Evolutionary conservation across 2,888 invertebrate genomes (phyloP), one percentile per base, ranked within the genome.

Genomic region (Macrosiphum euphorbiae): DNA sequence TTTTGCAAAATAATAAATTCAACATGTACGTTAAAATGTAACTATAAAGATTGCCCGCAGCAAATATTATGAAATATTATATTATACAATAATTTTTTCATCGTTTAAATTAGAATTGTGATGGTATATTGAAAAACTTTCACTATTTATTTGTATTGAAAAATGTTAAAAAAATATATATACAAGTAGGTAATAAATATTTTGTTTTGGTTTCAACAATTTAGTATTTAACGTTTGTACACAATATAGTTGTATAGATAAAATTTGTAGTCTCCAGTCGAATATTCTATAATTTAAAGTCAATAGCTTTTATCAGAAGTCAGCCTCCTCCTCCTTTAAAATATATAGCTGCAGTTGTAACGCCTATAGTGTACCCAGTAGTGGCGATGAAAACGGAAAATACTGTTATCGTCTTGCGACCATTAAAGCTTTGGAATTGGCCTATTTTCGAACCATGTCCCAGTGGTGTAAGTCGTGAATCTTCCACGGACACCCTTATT

Each of bases 381-480:
- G 86, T 85, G 93, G 41, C 85, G 89, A 94, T 61, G 93, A 94
- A 90, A 90, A 52, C 67, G 26, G 67, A 92, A 92, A 92, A 94
- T 94, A 86, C 90, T 90, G 90, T 85, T 90, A 90, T 93, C 90
- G 93, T 89, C 89, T 55, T 35, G n/a, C 90, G 41, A 26, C 93
- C 93, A 90, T 94, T 94, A 94, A 94, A 90, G 90, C 28, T 47
- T 28, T 50, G 85, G 90, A 86, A 93, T 94, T 86, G 93, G 93
- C 90, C 85, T 35, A 35, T 90, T 84, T 85, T 92, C 84, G 44
- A 58, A 88, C 28, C 13, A 61, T 85, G 55, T 94, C 90, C 90
- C 93, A 20, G 52, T 28, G 61, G 93, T 52, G 84, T 67, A 47
- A 41, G 41, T 50, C 87, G 52, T 92, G 87, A 92, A 92, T 92